Evolutionary conservation across 2,888 invertebrate species (phyloP).

Genomic region (Vannuccia rotundouncinata): DNA sequence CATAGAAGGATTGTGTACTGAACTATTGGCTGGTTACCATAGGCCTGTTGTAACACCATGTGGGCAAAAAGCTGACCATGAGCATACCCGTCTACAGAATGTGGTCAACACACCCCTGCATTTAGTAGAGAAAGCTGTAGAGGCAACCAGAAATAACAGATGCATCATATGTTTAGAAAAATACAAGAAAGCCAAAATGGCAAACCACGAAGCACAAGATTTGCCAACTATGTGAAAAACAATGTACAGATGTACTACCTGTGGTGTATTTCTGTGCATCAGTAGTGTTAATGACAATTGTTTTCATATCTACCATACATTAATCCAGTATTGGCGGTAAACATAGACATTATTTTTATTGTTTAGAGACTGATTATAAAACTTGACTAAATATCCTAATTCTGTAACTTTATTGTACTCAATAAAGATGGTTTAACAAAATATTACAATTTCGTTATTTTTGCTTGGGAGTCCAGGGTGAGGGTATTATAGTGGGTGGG

Average conservation of each 20-base stretch:
- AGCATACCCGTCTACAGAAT: slow-evolving; percentile 1
- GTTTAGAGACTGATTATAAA: not conserved
- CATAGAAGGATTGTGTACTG: slow-evolving; percentile 25
- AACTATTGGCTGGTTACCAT: slow-evolving; percentile 14
- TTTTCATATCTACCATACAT: not conserved
- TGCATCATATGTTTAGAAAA: not conserved
- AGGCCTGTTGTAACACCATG: not conserved
- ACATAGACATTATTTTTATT: not conserved
- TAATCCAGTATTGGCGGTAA: not conserved
- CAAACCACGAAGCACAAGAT: slow-evolving; percentile 24
- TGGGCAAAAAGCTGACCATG: not conserved
- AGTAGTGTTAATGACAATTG: not conserved
- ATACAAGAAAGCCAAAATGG: slow-evolving; percentile 30
- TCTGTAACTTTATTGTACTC: too few relatives aligned
- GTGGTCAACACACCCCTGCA: slow-evolving; percentile 13
- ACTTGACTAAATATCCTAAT: too few relatives aligned
- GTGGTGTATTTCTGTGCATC: slow-evolving; percentile 16
- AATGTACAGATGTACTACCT: slow-evolving; percentile 8
- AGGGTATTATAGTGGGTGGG: not conserved
- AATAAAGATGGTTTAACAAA: not conserved
- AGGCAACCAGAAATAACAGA: slow-evolving; percentile 27
- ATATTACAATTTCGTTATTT: not conserved
- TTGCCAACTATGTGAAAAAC: slow-evolving; percentile 13
- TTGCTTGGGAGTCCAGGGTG: not conserved
- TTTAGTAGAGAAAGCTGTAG: slow-evolving; percentile 16